Percentiles rank a stretch among this genome's conserved stretches.
phyloP scores from a whole-genome alignment of 1,140 invertebrate species.

The Eciton burchellii region DNA sequence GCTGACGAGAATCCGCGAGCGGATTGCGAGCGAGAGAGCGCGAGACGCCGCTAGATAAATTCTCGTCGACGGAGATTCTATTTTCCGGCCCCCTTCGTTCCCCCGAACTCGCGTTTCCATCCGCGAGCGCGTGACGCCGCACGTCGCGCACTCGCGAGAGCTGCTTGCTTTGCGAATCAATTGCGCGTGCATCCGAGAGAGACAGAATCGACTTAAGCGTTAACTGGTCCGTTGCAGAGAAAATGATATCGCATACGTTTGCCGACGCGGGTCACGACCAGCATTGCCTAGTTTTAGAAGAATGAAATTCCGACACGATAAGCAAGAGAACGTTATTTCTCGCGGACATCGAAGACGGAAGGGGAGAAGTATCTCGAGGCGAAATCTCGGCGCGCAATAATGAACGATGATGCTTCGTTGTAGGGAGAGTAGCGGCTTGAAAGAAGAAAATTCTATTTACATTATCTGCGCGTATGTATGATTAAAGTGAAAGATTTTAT shows the following conservation, averaged over 20 bases:
- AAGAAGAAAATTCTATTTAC: conserved; percentile 18
- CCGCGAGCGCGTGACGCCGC: not conserved
- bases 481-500: conserved; percentile 28
- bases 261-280: conserved; percentile 35
- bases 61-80: conserved; percentile 9
- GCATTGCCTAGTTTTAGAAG: conserved; percentile 17
- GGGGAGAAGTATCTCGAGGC: not conserved
- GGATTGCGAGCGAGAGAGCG: conserved; percentile 3
- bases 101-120: conserved; percentile 20
- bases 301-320: not conserved
- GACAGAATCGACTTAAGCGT: conserved; percentile 19
- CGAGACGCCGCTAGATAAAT: too few relatives aligned
- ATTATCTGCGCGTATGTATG: conserved; percentile 20
- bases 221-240: conserved; percentile 37
- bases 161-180: conserved; percentile 36
- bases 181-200: conserved; percentile 25
- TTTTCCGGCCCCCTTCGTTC: conserved; percentile 29
- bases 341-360: not conserved
- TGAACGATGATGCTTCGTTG: conserved; percentile 21
- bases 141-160: not conserved
- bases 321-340: not conserved
- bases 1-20: not conserved
- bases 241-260: conserved; percentile 21
- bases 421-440: not conserved
- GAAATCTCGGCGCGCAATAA: conserved; percentile 1